Evolutionary conservation across 2,888 invertebrate species (phyloP).

Genomic region (Metalampra italica): DNA sequence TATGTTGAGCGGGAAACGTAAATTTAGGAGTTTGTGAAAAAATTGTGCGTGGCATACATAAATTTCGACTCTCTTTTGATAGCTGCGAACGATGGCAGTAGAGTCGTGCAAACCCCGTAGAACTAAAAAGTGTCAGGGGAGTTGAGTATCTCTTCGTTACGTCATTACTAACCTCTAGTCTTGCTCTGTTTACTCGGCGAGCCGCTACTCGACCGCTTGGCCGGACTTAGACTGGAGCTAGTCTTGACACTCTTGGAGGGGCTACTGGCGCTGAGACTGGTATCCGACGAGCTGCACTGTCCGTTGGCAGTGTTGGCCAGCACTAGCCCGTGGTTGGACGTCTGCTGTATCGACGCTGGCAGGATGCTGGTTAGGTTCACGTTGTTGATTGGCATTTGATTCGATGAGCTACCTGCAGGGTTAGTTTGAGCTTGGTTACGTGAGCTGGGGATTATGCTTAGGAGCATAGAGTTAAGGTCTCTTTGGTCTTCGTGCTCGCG

Average conservation of each 20-base stretch:
- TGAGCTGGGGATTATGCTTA: neutral
- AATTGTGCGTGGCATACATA: too few relatives aligned
- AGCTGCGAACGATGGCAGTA: too few relatives aligned
- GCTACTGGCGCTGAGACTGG: constrained; percentile 84
- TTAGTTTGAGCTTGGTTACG: neutral
- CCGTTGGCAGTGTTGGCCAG: constrained; percentile 57
- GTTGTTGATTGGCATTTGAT: constrained; percentile 58
- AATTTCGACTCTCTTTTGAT: too few relatives aligned
- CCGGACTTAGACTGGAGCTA: constrained; percentile 90
- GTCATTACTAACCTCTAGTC: constrained; percentile 86
- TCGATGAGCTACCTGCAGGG: constrained; percentile 39
- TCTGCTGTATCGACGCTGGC: constrained; percentile 57
- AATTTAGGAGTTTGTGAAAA: too few relatives aligned
- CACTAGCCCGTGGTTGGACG: constrained; percentile 47
- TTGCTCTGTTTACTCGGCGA: constrained; percentile 89
- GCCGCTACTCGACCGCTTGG: constrained; percentile 89
- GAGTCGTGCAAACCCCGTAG: too few relatives aligned
- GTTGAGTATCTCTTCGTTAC: too few relatives aligned
- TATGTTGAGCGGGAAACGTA: too few relatives aligned
- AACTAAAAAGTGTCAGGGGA: too few relatives aligned
- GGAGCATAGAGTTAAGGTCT: neutral
- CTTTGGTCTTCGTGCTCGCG: too few relatives aligned
- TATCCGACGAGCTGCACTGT: constrained; percentile 73
- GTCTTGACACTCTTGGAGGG: constrained; percentile 93
- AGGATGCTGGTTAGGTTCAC: constrained; percentile 54